Conservation (phyloP, 2,113 vertebrate genomes). For the Urocynchramus pylzowi region DNA sequence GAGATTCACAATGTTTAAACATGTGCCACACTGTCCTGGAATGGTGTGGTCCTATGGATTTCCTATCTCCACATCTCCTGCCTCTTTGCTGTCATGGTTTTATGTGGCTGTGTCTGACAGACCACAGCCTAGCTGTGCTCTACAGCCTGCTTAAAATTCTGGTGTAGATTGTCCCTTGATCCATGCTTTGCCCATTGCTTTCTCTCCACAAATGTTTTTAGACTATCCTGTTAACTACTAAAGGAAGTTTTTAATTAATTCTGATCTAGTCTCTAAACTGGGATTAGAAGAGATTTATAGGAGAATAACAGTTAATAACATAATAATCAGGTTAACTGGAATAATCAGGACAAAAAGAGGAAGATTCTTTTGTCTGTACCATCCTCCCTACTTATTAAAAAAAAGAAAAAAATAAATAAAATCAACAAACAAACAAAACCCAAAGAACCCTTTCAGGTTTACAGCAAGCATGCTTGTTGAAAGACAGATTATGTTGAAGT, state of each 20-base stretch:
- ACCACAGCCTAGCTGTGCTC: neutral
- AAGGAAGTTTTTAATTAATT: neutral
- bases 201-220: neutral
- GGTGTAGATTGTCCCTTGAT: neutral
- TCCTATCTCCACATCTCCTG: neutral
- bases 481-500: neutral
- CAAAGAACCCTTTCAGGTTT: neutral
- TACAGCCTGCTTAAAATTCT: neutral
- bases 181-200: neutral
- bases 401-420: neutral
- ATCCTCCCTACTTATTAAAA: neutral
- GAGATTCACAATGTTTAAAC: neutral
- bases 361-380: neutral
- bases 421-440: neutral
- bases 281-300: neutral
- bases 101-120: neutral
- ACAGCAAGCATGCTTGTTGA: neutral
- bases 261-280: neutral
- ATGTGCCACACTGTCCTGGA: neutral
- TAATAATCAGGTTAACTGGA: neutral
- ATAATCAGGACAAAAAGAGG: neutral
- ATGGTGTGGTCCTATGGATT: neutral
- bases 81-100: neutral
- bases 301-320: neutral
- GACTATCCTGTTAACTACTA: neutral